Evolutionary conservation across 2,113 vertebrate species (phyloP).

Genomic region (Bagarius yarrelli): DNA sequence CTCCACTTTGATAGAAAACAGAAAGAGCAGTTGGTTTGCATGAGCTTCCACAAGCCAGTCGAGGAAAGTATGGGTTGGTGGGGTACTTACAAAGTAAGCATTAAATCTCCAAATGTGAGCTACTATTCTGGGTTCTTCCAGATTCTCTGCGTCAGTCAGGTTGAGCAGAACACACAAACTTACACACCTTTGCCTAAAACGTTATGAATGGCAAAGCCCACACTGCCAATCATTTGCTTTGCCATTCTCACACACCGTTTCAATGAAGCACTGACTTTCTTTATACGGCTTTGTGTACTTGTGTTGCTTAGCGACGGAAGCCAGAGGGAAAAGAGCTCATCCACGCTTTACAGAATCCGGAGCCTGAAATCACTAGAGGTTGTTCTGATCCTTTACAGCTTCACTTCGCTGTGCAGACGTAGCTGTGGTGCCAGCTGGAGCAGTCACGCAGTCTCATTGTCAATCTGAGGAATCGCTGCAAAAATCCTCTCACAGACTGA

Average conservation of each 20-base stretch:
- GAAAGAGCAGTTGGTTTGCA: constrained; percentile 46
- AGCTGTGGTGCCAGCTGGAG: constrained; percentile 29
- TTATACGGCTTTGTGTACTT: constrained; percentile 12
- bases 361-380: constrained; percentile 5
- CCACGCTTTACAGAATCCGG: constrained; percentile 20
- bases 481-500: background rate
- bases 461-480: constrained; percentile 18
- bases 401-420: constrained; percentile 23
- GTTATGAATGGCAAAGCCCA: constrained; percentile 19
- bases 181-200: background rate
- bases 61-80: constrained; percentile 49
- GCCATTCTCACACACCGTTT: background rate
- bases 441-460: constrained; percentile 35
- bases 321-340: constrained; percentile 19
- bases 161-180: constrained; percentile 10
- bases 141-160: constrained; percentile 36
- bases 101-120: constrained; percentile 31
- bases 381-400: constrained; percentile 38
- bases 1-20: background rate
- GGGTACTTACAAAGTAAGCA: constrained; percentile 53
- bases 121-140: constrained; percentile 51
- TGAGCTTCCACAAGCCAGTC: constrained; percentile 58
- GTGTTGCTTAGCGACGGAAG: constrained; percentile 36
- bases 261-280: constrained; percentile 11
- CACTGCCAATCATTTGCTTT: constrained; percentile 3